Conservation (phyloP, 2,797 vertebrate genomes). For the Enteromius fasciolatus region DNA sequence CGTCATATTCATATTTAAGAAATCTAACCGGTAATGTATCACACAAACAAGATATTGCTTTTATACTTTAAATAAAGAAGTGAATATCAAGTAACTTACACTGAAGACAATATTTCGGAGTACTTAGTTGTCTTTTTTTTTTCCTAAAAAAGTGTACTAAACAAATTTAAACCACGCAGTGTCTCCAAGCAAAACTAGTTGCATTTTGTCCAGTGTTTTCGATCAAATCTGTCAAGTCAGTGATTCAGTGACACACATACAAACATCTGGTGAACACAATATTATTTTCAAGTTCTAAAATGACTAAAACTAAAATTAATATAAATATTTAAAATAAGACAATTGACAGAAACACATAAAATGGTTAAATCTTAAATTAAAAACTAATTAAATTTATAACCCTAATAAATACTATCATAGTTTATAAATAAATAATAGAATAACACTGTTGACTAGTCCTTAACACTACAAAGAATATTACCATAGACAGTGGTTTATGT, state of each 20-base stretch:
- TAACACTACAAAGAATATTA: neutral
- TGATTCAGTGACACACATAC: neutral
- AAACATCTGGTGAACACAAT: neutral
- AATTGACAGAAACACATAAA: neutral
- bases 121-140: neutral
- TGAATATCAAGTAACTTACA: neutral
- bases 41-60: neutral
- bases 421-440: neutral
- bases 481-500: neutral
- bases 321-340: neutral
- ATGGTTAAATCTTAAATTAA: neutral
- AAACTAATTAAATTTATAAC: neutral
- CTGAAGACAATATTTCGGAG: neutral
- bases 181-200: neutral
- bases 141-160: neutral
- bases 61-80: neutral
- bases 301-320: neutral
- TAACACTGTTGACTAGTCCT: neutral
- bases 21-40: neutral
- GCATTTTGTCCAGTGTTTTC: neutral
- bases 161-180: neutral
- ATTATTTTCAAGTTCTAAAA: neutral
- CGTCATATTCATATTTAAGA: slow-evolving; percentile 27
- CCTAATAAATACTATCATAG: neutral
- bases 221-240: too few relatives aligned